Percentiles rank a stretch among this genome's conserved stretches.
Conservation (phyloP, 2,797 vertebrate species). For the Macropodus opercularis region DNA sequence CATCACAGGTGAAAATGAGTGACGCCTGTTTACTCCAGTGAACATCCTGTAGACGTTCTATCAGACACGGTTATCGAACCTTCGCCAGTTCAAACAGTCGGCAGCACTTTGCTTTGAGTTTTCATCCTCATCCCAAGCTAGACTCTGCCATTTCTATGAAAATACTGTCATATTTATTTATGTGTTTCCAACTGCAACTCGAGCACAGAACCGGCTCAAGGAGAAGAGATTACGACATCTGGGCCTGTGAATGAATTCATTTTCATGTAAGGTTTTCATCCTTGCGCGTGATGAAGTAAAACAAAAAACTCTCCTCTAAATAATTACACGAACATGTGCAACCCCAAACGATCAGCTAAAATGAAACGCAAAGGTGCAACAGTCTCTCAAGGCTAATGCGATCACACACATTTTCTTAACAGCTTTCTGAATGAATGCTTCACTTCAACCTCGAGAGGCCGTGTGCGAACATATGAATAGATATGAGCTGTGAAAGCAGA, state of each 20-base stretch:
- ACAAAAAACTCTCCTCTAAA: background rate
- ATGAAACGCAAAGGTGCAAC: background rate
- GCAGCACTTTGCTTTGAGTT: background rate
- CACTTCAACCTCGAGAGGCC: constrained; percentile 4
- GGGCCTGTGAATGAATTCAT: background rate
- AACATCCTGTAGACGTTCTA: constrained; percentile 19
- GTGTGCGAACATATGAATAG: too few species aligned
- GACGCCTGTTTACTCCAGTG: constrained; percentile 26
- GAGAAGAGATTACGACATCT: background rate
- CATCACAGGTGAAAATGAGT: constrained; percentile 33
- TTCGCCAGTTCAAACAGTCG: constrained; percentile 4
- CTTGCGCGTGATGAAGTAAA: background rate
- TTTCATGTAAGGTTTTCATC: background rate
- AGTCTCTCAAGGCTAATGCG: constrained; percentile 5
- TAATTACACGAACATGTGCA: background rate
- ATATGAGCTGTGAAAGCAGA: background rate
- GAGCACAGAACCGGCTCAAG: constrained; percentile 1
- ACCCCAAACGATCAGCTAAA: background rate
- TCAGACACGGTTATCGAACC: constrained; percentile 13
- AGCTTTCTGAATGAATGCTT: background rate
- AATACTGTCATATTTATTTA: background rate
- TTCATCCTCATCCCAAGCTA: constrained; percentile 5
- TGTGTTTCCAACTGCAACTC: background rate
- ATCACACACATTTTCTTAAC: background rate
- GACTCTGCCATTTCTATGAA: background rate